Evolutionary conservation across 2,797 vertebrate species (phyloP), one percentile per base, ranked within the genome.

Genomic region (Nasua narica): DNA sequence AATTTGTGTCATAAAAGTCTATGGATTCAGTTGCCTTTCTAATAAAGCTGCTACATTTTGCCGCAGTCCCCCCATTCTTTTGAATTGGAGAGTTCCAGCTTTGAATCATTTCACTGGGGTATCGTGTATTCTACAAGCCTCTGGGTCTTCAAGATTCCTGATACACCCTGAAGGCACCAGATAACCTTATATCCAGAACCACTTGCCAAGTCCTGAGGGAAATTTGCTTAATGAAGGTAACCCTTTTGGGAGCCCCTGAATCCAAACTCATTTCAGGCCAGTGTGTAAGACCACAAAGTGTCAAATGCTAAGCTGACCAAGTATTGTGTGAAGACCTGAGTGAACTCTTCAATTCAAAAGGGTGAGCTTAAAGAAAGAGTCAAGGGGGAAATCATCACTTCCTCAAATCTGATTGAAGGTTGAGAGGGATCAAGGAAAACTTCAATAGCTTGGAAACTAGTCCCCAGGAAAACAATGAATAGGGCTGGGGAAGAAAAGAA

Each of bases 401-500:
- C 79, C 91, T 93, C 58, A 90, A 96, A 94, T 89, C 77, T 87
- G 91, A 97, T 46, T 94, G 95, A 94, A 89, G 89, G 50, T 89
- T 85, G 50, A 94, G 87, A 93, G 48, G 83, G 82, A 93, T 97
- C 76, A 97, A 97, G 82, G 77, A 74, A 94, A 82, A 95, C 95
- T 96, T 96, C 96, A 97, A 87, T 83, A 81, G 86, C 54, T 94
- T 96, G 90, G 89, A 94, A 97, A 93, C 77, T 79, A 52, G 86
- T 96, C 84, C 35, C 29, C 50, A 82, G 87, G 70, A 96, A 93
- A 95, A 96, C 91, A 97, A 94, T 96, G 96, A 56, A 21, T 56
- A 52, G 35, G 12, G n/a, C 60, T 15, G 85, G 85, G 56, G 77
- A 95, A 96, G 70, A 86, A 97, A 97, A 96, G 76, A 86, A 97